Evolutionary conservation across 2,113 vertebrate species (phyloP).

Genomic region (Condylura cristata): DNA sequence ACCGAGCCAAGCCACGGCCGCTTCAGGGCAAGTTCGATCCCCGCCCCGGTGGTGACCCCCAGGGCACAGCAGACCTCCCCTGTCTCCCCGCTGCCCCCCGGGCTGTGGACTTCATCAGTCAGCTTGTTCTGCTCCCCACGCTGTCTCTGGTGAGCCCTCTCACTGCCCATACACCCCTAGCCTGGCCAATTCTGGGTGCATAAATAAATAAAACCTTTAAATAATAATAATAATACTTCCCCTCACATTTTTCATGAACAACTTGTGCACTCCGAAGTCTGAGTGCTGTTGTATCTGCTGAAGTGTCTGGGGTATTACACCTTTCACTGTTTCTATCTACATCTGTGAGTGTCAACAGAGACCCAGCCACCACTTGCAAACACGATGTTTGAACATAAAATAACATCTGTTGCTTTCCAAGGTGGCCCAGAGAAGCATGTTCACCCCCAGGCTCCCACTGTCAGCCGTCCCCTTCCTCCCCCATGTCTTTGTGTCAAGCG

Average conservation of each 20-base stretch:
- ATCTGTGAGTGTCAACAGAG: neutral
- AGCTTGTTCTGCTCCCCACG: too few species aligned
- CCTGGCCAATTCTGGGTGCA: too few species aligned
- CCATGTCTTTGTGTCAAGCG: neutral
- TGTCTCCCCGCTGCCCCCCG: too few species aligned
- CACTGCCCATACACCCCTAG: too few species aligned
- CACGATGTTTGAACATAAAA: neutral
- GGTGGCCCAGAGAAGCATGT: neutral
- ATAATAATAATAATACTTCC: neutral
- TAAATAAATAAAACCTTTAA: too few species aligned
- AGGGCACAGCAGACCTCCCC: too few species aligned
- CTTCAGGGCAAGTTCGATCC: too few species aligned
- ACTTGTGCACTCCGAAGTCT: neutral
- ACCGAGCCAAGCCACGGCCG: too few species aligned
- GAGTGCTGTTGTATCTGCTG: neutral
- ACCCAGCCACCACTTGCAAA: neutral
- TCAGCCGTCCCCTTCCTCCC: neutral
- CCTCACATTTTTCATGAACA: neutral
- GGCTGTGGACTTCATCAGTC: too few species aligned
- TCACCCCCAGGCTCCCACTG: neutral
- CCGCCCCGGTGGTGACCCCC: too few species aligned
- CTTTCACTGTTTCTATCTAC: neutral
- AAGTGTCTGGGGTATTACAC: neutral
- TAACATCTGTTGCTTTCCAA: neutral
- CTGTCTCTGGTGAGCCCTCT: too few species aligned